phyloP scores from a whole-genome alignment of 2,888 invertebrate genomes.

The Agrochola macilenta region DNA sequence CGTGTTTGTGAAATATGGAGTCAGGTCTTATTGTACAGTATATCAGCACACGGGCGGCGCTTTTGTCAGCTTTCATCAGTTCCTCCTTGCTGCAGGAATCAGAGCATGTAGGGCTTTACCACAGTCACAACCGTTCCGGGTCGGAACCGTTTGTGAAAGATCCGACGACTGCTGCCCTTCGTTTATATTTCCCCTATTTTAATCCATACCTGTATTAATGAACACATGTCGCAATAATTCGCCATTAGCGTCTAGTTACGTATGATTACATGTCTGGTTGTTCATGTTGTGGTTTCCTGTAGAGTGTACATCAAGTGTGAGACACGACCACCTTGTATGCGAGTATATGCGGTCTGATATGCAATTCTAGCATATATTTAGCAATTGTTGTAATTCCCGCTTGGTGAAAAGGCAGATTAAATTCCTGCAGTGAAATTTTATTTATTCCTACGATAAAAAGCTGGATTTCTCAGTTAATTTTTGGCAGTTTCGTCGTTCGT shows the following conservation, averaged over 20 bases:
- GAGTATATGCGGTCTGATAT: not conserved
- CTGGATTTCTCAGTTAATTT: not conserved
- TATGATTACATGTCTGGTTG: slow-evolving; percentile 52
- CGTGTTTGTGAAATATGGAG: not conserved
- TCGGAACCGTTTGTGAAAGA: not conserved
- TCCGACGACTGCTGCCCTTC: not conserved
- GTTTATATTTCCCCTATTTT: not conserved
- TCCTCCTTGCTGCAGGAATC: not conserved
- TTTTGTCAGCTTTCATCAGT: not conserved
- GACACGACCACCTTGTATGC: slow-evolving; percentile 37
- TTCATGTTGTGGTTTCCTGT: slow-evolving; percentile 52
- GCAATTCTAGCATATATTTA: not conserved
- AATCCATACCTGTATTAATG: slow-evolving; percentile 20
- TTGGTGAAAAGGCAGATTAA: not conserved
- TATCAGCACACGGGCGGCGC: not conserved
- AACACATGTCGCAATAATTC: slow-evolving; percentile 55
- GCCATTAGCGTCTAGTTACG: slow-evolving; percentile 55
- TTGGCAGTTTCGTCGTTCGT: not conserved
- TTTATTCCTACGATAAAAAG: too few species aligned
- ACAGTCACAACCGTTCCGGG: too few species aligned
- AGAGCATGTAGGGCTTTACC: not conserved
- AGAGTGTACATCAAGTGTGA: slow-evolving; percentile 37
- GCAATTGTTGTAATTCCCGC: not conserved
- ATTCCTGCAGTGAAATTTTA: not conserved
- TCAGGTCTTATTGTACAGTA: not conserved